These are phyloP conservation scores for Biston stratarius DNA, from an alignment of 2,888 invertebrate species.

Conservation along the genomic window DNA sequence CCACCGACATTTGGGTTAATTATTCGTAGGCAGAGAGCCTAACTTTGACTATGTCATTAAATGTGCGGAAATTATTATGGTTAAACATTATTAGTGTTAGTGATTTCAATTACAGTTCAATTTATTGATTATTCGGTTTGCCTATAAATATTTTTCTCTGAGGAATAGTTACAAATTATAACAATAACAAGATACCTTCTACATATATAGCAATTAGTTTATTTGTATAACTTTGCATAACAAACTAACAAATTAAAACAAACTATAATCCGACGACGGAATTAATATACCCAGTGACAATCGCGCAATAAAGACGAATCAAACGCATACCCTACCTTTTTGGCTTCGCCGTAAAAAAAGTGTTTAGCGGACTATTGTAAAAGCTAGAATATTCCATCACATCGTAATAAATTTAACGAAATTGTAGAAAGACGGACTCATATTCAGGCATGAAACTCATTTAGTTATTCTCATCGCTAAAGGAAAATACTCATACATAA, in stretches of 20 bases:
- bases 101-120: background rate
- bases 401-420: no score
- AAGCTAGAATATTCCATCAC: no score
- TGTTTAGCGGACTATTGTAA: no score
- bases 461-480: constrained; percentile 9
- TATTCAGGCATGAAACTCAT: background rate
- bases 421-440: background rate
- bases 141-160: background rate
- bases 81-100: constrained; percentile 5
- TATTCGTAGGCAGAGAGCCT: constrained; percentile 31
- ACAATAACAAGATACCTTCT: background rate
- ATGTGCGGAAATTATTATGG: constrained; percentile 28
- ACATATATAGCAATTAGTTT: no score
- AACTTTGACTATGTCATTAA: constrained; percentile 29
- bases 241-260: no score
- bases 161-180: no score
- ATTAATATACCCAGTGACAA: no score
- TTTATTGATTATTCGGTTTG: background rate
- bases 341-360: no score
- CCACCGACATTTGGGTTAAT: constrained; percentile 34
- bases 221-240: no score
- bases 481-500: constrained; percentile 19
- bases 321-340: no score
- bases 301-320: no score
- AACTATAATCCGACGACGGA: no score